Evolutionary conservation across 1,140 invertebrate species (phyloP), one percentile per base, ranked within the genome.

Genomic region (Drosophila athabasca): DNA sequence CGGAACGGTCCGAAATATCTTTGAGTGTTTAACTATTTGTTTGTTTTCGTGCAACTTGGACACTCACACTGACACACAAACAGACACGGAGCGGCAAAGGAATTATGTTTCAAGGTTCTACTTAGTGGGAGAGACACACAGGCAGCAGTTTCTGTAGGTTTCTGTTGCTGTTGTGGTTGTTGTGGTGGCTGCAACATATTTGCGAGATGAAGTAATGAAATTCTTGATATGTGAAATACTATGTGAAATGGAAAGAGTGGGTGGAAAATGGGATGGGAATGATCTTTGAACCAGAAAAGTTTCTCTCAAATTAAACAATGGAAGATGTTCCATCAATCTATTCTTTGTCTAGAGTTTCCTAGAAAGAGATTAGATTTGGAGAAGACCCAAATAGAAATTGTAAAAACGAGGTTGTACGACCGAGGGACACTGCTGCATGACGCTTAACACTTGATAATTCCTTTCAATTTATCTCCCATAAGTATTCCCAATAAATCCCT

Each of bases 81-180:
- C 7, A 41, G 41, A 44, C n/a, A 45, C 51, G 24, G 35, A 35
- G n/a, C 39, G 17, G 39, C 29, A 39, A 57, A 41, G 70, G 64
- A 78, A 73, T 79, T 74, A 69, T 59, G 59, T 62, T 80, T 80
- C 77, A 80, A 80, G 77, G 77, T 76, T 80, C 44, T 13, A 39
- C 3, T 39, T 39, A 39, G 35, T n/a, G 52, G 52, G 6, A 29
- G 9, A 35, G 26, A 70, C 58, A 60, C 45, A 48, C 19, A 48
- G 7, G 11, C 17, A 39, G 45, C 69, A 35, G 15, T 52, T 7
- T 24, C 24, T n/a, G 51, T 48, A 2, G 62, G 24, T 2, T 6
- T 49, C 31, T 68, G 31, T 9, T 31, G 31, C 3, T 31, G 52
- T 19, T 19, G 0, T 19, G 17, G 17, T 9, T 31, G 52, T 19